These are phyloP conservation scores for Noctua comes DNA, from an alignment of 2,888 invertebrate genomes.

Conservation along the genomic window DNA sequence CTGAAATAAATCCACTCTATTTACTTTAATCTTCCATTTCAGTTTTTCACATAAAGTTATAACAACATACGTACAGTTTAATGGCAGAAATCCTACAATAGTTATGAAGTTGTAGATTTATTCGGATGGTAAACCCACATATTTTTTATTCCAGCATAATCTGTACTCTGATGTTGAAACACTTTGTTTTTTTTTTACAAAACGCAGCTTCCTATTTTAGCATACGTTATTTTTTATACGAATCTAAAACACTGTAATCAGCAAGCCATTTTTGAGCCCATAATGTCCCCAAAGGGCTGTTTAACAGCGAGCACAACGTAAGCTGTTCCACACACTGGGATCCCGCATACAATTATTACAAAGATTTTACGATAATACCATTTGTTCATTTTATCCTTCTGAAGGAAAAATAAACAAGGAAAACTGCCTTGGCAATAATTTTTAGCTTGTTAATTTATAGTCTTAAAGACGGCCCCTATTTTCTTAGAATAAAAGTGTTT, in stretches of 20 bases:
- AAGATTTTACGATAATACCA: constrained; percentile 60
- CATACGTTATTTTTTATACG: constrained; percentile 9
- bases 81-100: neutral
- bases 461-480: constrained; percentile 47
- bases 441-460: constrained; percentile 67
- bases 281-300: constrained; percentile 39
- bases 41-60: neutral
- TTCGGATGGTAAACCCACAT: neutral
- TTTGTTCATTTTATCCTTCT: constrained; percentile 55
- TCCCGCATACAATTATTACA: constrained; percentile 36
- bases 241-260: constrained; percentile 37
- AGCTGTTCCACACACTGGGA: constrained; percentile 22
- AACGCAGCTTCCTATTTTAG: neutral
- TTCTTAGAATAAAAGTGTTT: constrained; percentile 52
- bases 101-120: neutral
- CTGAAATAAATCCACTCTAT: constrained; percentile 22
- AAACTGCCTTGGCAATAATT: constrained; percentile 63
- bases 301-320: constrained; percentile 26
- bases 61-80: neutral
- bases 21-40: constrained; percentile 21
- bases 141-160: neutral
- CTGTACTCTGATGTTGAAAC: neutral
- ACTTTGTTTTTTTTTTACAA: neutral
- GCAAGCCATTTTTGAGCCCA: constrained; percentile 28
- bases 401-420: constrained; percentile 64